These are phyloP conservation scores for Hystrix cristata DNA, from an alignment of 2,113 vertebrate genomes.

Conservation along the genomic window DNA sequence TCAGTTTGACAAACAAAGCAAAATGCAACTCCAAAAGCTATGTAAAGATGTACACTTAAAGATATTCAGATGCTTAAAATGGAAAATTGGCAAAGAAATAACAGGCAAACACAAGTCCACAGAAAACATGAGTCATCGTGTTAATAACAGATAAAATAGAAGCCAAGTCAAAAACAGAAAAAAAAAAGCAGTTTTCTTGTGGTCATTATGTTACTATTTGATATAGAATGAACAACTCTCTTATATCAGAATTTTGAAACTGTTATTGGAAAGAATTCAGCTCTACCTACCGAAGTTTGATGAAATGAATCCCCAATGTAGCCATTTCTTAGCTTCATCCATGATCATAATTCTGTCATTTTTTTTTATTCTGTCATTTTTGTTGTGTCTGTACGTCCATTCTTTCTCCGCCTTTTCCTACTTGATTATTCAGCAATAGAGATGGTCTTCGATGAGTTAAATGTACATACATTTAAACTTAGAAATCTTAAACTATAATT, in stretches of 20 bases:
- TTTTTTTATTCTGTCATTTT: conserved; percentile 35
- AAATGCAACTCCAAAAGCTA: neutral
- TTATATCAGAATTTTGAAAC: conserved; percentile 47
- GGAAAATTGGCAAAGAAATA: conserved; percentile 25
- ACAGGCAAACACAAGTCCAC: neutral
- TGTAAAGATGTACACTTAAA: neutral
- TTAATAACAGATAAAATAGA: conserved; percentile 50
- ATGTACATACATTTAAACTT: neutral
- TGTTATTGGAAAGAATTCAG: neutral
- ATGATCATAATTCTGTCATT: neutral
- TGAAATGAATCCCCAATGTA: neutral
- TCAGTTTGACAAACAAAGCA: conserved; percentile 27
- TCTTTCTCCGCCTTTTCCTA: neutral
- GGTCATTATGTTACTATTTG: neutral
- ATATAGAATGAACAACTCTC: neutral
- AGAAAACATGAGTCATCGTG: conserved; percentile 22
- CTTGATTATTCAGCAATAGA: neutral
- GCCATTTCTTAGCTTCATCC: neutral
- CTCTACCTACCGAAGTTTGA: neutral
- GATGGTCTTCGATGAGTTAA: neutral
- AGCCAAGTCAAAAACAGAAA: neutral
- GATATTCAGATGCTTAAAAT: neutral
- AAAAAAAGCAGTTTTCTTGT: neutral
- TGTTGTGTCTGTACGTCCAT: neutral
- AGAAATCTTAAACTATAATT: neutral